Conservation (phyloP, 1,140 invertebrate genomes). For the Hypothenemus hampei region DNA sequence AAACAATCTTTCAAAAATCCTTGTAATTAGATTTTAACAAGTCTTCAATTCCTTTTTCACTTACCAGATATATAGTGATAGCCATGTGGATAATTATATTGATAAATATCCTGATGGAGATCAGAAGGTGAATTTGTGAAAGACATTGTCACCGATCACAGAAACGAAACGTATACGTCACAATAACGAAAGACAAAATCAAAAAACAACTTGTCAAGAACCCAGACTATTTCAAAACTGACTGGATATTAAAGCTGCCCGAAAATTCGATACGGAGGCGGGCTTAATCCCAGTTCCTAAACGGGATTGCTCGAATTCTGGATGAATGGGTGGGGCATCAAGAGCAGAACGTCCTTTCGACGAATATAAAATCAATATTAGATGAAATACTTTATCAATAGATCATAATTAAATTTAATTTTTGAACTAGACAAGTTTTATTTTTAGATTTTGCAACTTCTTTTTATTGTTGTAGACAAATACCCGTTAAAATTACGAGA, state of each 20-base stretch:
- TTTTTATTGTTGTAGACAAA: no score
- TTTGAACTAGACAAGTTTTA: neutral
- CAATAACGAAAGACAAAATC: constrained; percentile 9
- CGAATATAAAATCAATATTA: constrained; percentile 7
- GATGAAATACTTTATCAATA: constrained; percentile 13
- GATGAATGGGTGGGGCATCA: constrained; percentile 16
- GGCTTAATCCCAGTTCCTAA: constrained; percentile 14
- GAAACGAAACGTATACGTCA: constrained; percentile 2
- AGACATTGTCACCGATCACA: constrained; percentile 20
- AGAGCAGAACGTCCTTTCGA: constrained; percentile 5
- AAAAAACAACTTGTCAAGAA: constrained; percentile 5
- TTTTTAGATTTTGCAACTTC: neutral
- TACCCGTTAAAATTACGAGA: neutral
- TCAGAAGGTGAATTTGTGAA: constrained; percentile 31
- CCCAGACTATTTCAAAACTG: constrained; percentile 25
- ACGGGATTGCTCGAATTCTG: constrained; percentile 15
- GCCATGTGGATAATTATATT: constrained; percentile 30
- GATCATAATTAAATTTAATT: constrained; percentile 10
- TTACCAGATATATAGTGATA: constrained; percentile 35
- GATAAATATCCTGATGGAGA: constrained; percentile 32
- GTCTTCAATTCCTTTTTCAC: no score
- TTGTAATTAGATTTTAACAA: no score
- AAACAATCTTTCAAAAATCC: no score
- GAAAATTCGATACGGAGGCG: constrained; percentile 20
- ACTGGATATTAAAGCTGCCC: constrained; percentile 5